Conservation (phyloP, 2,797 vertebrate genomes). For the Macropodus opercularis region DNA sequence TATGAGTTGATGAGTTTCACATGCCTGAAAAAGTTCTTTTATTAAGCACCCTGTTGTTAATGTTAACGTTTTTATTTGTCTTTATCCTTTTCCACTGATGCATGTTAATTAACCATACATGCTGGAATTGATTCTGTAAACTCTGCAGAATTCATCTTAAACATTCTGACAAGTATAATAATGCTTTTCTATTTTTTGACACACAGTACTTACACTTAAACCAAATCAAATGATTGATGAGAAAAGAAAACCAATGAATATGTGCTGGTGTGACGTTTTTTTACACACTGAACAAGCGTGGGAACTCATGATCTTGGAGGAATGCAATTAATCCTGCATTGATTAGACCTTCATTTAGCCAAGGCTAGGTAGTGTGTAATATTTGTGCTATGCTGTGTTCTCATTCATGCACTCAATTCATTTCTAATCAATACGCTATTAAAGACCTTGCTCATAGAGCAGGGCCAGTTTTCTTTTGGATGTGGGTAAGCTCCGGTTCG, state of each 20-base stretch:
- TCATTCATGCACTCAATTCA: slow-evolving; percentile 78
- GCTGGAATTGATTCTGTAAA: no score
- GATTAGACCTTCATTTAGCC: slow-evolving; percentile 76
- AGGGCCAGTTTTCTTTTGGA: slow-evolving; percentile 31
- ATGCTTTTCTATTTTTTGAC: no score
- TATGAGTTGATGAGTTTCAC: no score
- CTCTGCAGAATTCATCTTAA: no score
- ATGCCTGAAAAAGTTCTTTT: no score
- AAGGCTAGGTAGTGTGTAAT: slow-evolving; percentile 76
- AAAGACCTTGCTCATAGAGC: slow-evolving; percentile 72
- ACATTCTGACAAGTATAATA: no score
- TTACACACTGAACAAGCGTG: slow-evolving; percentile 23
- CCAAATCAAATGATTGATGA: slow-evolving; percentile 31
- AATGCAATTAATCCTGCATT: slow-evolving; percentile 82
- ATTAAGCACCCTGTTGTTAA: no score
- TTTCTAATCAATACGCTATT: slow-evolving; percentile 85
- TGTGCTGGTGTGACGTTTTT: slow-evolving; percentile 10
- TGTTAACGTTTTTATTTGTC: no score
- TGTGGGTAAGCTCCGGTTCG: slow-evolving; percentile 12
- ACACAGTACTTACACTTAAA: no score
- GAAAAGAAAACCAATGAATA: slow-evolving; percentile 18
- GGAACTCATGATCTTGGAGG: slow-evolving; percentile 37
- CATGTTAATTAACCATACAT: no score
- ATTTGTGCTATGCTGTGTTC: slow-evolving; percentile 73
- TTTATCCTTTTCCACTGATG: no score